Base-by-base conservation (phyloP, 2,797 vertebrate species). In the Enteromius radiatus region DNA sequence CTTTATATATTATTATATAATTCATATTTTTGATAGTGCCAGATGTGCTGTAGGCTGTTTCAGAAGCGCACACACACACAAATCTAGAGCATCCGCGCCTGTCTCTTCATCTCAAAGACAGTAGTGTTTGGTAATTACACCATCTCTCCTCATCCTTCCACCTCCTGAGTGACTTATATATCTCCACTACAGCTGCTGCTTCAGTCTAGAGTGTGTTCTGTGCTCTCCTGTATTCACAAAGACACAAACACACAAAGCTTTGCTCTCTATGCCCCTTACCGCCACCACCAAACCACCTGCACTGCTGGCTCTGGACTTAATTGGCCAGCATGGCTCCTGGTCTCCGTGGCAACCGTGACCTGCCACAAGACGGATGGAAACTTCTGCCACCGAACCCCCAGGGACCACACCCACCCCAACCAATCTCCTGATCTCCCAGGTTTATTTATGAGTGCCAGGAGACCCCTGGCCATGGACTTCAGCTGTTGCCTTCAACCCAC, bases 331-430 rank as follows among this genome's bases (percentile, higher is more conserved):
- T 90, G 90, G 90, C 90, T 90, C 89, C 82, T 82, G 11, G 93
- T 94, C 92, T 92, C 93, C 93, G 88, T 94, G 92, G 93, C 91
- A 92, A 95, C 91, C 43, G 88, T 89, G 88, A 93, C 92, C 91
- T 91, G 91, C 91, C 86, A 90, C 75, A 89, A 93, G 90, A 92
- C 85, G 21, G 88, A 91, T 92, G 86, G 89, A 86, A 89, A 89
- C 89, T 86, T 68, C 49, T 54, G 21, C 73, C 82, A 36, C 81
- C 43, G 11, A 69, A 21, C 17, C 74, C 82, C 59, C 26, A 43
- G 86, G 41, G 78, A 84, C 70, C 76, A 78, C 80, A 70, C 79
- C 82, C 74, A 84, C 89, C 85, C 87, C 86, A 86, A 89, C 87
- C 93, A 92, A 93, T 93, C 91, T 93, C 91, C 91, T 94, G 92